Conservation (phyloP, 2,113 vertebrate species). For the Herpailurus yagouaroundi region DNA sequence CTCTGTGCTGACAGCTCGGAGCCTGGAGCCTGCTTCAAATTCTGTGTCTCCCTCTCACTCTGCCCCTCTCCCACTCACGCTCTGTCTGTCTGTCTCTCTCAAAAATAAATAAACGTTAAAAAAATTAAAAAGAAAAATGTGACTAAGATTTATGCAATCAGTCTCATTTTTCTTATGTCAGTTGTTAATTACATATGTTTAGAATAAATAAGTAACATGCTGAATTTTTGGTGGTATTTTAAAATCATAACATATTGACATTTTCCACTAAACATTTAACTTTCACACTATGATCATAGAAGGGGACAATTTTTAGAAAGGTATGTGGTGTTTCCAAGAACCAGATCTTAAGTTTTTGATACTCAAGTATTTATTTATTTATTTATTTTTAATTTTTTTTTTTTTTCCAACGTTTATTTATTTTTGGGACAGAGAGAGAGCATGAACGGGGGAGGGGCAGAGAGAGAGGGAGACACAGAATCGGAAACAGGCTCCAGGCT, state of each 20-base stretch:
- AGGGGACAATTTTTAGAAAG: background rate
- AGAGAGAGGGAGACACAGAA: too few species aligned
- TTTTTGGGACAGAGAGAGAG: too few species aligned
- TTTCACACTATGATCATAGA: background rate
- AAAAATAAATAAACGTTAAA: too few species aligned
- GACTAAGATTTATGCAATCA: background rate
- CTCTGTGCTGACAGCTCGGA: too few species aligned
- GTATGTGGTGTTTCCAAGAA: background rate
- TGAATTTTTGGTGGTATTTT: background rate
- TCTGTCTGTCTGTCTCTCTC: too few species aligned
- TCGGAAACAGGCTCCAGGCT: too few species aligned
- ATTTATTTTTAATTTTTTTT: too few species aligned
- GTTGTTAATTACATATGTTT: constrained; percentile 12
- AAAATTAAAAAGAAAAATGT: background rate
- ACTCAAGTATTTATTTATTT: background rate
- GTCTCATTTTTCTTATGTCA: background rate
- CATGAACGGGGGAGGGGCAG: too few species aligned
- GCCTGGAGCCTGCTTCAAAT: too few species aligned
- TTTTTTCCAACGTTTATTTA: too few species aligned
- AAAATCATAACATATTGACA: background rate
- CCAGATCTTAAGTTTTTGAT: background rate
- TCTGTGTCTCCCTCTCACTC: too few species aligned
- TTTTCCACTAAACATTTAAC: background rate
- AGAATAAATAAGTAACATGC: background rate
- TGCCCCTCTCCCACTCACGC: too few species aligned